A percentile compares a stretch with the other conserved stretches of the same genome.
Evolutionary conservation across 2,797 vertebrate species (phyloP).

Genomic region (Zalophus californianus): DNA sequence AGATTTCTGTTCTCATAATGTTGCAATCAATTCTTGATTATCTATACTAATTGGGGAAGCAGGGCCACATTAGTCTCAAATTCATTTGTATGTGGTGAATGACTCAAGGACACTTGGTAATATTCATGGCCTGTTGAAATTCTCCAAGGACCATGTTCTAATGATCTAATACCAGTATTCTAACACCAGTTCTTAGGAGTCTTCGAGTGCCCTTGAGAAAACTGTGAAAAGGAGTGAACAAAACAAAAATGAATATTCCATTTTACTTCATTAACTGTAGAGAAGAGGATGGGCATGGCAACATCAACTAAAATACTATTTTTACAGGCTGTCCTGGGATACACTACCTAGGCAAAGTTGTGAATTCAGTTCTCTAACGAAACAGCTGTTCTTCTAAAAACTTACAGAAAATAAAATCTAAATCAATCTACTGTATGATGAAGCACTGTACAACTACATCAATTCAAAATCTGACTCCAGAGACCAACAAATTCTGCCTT

Average conservation of each 20-base stretch:
- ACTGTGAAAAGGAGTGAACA: slow-evolving; percentile 28
- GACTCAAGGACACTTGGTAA: slow-evolving; percentile 65
- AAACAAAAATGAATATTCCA: slow-evolving; percentile 47
- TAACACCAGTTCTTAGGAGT: slow-evolving; percentile 7
- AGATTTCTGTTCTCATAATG: slow-evolving; percentile 49
- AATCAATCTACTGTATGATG: not conserved
- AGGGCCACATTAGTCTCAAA: slow-evolving; percentile 49
- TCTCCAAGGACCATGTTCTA: slow-evolving; percentile 32
- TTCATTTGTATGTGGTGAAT: slow-evolving; percentile 62
- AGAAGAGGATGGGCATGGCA: not conserved
- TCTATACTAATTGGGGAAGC: slow-evolving; percentile 64
- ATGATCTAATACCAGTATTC: slow-evolving; percentile 49
- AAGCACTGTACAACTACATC: not conserved
- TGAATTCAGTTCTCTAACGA: not conserved
- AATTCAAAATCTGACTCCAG: not conserved
- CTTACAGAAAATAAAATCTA: slow-evolving; percentile 20
- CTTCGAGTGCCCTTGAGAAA: slow-evolving; percentile 41
- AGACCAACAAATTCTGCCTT: not conserved
- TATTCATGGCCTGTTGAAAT: slow-evolving; percentile 61
- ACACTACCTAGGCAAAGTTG: not conserved
- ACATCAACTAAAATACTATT: slow-evolving; percentile 56
- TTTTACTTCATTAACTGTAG: slow-evolving; percentile 64
- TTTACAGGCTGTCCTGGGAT: not conserved
- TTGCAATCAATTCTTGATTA: slow-evolving; percentile 76
- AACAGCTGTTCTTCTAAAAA: not conserved